phyloP scores from a whole-genome alignment of 2,797 vertebrate species.

The Crypturellus tataupa region DNA sequence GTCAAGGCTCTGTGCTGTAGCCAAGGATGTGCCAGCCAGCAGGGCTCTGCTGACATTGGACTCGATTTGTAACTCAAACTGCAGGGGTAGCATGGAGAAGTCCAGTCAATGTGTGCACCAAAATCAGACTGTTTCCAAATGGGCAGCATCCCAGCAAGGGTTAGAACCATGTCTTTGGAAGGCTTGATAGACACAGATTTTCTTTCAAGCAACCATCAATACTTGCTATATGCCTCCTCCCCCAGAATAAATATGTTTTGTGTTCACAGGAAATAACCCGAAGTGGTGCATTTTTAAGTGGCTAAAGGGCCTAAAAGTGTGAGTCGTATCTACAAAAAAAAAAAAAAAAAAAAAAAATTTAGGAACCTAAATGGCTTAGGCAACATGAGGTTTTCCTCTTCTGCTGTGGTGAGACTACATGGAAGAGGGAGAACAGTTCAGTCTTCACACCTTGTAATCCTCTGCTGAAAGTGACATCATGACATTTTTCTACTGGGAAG shows the following conservation, averaged over 20 bases:
- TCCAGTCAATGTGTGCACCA: neutral
- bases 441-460: conserved; percentile 17
- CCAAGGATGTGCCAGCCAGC: neutral
- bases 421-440: neutral
- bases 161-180: neutral
- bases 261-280: neutral
- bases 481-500: conserved; percentile 23
- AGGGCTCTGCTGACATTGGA: neutral
- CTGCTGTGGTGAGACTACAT: neutral
- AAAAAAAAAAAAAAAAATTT: neutral
- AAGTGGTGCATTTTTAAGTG: conserved; percentile 1
- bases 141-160: neutral
- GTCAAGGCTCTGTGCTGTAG: neutral
- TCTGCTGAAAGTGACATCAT: conserved; percentile 17
- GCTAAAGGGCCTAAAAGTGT: neutral
- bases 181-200: neutral
- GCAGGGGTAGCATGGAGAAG: neutral
- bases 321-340: conserved; percentile 14
- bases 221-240: neutral
- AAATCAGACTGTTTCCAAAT: neutral
- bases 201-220: neutral
- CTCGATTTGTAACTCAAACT: rapidly evolving
- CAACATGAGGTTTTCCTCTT: neutral
- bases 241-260: neutral
- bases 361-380: neutral